Evolutionary conservation across 1,140 invertebrate genomes (phyloP).

Genomic region (Branchinecta lindahli): DNA sequence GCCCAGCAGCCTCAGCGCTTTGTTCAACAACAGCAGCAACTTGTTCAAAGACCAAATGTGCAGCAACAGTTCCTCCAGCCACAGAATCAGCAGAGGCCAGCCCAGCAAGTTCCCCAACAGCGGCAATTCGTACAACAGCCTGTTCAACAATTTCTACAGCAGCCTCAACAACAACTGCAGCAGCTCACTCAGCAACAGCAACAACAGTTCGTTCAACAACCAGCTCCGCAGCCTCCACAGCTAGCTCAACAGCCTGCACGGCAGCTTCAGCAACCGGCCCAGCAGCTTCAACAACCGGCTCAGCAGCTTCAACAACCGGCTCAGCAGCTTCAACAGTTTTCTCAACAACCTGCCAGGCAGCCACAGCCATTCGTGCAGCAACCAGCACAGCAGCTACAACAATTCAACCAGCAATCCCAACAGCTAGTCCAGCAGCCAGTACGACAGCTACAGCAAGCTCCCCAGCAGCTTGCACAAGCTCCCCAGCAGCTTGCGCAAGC

Average conservation of each 20-base stretch:
- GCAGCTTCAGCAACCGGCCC: not conserved
- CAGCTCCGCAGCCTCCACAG: not conserved
- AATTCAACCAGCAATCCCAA: not conserved
- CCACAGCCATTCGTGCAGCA: not conserved
- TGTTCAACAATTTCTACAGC: not conserved
- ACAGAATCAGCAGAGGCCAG: not conserved
- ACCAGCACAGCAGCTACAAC: not conserved
- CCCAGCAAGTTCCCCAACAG: not conserved
- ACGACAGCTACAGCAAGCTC: not conserved
- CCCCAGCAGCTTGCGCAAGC: not conserved
- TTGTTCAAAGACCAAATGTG: too few species aligned
- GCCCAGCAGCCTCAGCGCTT: too few species aligned
- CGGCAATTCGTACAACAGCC: not conserved
- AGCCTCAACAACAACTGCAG: not conserved
- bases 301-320: not conserved
- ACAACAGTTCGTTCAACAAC: slow-evolving; percentile 6
- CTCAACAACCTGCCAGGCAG: not conserved
- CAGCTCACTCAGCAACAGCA: not conserved
- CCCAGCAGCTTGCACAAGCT: not conserved
- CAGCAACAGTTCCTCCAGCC: too few species aligned
- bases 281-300: not conserved
- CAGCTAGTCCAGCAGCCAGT: not conserved
- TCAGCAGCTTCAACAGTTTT: not conserved
- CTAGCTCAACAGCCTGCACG: not conserved
- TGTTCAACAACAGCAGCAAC: too few species aligned